Percentiles rank a stretch among this genome's conserved stretches.
Conservation (phyloP, 2,797 vertebrate species). For the Sciaenops ocellatus region DNA sequence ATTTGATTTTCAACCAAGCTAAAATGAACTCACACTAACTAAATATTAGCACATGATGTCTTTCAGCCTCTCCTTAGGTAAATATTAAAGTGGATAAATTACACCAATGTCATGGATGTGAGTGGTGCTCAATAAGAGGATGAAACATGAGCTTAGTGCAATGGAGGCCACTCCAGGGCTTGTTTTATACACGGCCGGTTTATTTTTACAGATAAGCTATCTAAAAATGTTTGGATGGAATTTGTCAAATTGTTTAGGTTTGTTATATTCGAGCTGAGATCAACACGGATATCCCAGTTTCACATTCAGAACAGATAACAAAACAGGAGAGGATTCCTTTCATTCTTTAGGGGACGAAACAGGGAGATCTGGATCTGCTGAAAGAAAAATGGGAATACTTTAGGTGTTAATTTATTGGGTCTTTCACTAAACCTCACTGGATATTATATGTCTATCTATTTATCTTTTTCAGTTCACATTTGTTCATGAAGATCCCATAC, state of each 20-base stretch:
- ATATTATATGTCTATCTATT: conserved; percentile 79
- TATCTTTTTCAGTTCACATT: conserved; percentile 75
- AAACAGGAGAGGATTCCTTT: conserved; percentile 73
- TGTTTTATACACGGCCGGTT: conserved; percentile 61
- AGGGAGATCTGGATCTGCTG: conserved; percentile 43
- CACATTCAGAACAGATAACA: conserved; percentile 74
- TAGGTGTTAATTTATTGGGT: conserved; percentile 78
- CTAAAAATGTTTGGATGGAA: conserved; percentile 75
- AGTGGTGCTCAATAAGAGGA: conserved; percentile 43
- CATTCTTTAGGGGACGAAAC: conserved; percentile 68
- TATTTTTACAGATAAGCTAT: conserved; percentile 75
- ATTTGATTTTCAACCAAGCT: conserved; percentile 62
- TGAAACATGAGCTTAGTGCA: conserved; percentile 51
- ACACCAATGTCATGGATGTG: conserved; percentile 55
- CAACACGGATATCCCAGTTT: conserved; percentile 59
- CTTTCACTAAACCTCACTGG: conserved; percentile 63
- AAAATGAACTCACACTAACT: conserved; percentile 61
- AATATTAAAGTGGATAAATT: conserved; percentile 64
- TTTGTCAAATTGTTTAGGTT: conserved; percentile 78
- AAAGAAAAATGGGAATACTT: conserved; percentile 66
- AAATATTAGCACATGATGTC: conserved; percentile 65
- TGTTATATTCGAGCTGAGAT: conserved; percentile 63
- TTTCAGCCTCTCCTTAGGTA: conserved; percentile 53
- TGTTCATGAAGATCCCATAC: conserved; percentile 57
- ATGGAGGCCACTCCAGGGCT: conserved; percentile 42